A percentile compares a stretch with the other conserved stretches of the same genome.
phyloP scores from a whole-genome alignment of 2,797 vertebrate genomes.

The Thamnophis elegans region DNA sequence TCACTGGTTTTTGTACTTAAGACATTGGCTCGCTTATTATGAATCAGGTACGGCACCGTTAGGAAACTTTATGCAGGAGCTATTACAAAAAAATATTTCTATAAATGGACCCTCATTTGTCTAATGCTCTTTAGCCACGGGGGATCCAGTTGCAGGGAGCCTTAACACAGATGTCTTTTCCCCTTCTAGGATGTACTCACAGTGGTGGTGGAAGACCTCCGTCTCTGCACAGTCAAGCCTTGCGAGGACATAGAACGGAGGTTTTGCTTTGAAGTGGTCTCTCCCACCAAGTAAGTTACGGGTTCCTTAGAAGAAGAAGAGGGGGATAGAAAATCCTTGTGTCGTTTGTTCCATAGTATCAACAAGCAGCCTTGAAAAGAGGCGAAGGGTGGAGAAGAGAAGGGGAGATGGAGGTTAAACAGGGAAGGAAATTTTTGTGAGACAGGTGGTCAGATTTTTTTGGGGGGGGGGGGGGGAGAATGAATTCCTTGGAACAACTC shows the following conservation, averaged over 20 bases:
- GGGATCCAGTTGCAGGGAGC: background rate
- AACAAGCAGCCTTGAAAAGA: background rate
- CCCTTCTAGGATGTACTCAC: constrained; percentile 86
- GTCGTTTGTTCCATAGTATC: background rate
- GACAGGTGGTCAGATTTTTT: background rate
- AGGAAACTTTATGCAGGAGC: too few species aligned
- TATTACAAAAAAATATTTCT: too few species aligned
- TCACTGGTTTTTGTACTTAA: too few species aligned
- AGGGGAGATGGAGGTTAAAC: background rate
- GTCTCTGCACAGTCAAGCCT: constrained; percentile 93
- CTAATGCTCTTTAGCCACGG: background rate
- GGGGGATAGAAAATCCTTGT: too few species aligned
- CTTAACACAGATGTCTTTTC: background rate
- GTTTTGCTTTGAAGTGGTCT: constrained; percentile 98
- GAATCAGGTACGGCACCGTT: too few species aligned
- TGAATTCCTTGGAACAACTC: background rate
- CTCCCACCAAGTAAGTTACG: constrained; percentile 90
- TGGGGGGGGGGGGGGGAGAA: too few species aligned
- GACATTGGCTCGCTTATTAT: too few species aligned
- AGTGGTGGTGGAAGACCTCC: constrained; percentile 94
- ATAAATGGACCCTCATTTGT: too few species aligned
- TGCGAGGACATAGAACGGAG: constrained; percentile 96
- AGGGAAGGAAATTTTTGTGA: background rate
- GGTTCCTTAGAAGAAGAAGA: background rate
- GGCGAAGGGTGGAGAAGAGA: background rate